Evolutionary conservation across 2,797 vertebrate species (phyloP).

Genomic region (Sparus aurata): DNA sequence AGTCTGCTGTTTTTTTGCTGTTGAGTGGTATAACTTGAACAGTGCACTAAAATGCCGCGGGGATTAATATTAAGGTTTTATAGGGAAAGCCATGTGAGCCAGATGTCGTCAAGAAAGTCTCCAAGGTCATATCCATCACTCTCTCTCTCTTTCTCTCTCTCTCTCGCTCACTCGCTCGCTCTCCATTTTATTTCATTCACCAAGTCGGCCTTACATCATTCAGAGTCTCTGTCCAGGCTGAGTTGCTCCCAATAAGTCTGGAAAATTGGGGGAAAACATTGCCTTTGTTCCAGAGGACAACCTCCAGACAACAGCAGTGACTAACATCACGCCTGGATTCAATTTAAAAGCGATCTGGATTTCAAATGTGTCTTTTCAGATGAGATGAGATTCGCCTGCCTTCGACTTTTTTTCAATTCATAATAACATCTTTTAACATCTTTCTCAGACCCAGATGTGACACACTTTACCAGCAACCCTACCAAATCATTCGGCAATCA

Average conservation of each 20-base stretch:
- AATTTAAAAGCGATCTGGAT: conserved; percentile 51
- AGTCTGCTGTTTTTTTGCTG: conserved; percentile 44
- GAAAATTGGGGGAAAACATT: conserved; percentile 56
- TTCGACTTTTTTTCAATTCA: conserved; percentile 16
- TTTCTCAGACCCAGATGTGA: conserved; percentile 19
- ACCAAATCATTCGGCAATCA: neutral
- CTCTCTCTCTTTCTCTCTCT: conserved; percentile 24
- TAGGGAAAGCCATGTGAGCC: conserved; percentile 58
- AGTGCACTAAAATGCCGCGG: conserved; percentile 45
- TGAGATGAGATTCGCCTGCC: conserved; percentile 23
- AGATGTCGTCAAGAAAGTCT: conserved; percentile 66
- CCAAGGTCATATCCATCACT: conserved; percentile 52
- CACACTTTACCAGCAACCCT: neutral
- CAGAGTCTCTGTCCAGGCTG: conserved; percentile 48
- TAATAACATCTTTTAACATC: conserved; percentile 11
- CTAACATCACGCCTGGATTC: conserved; percentile 49
- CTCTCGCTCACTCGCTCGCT: conserved; percentile 16
- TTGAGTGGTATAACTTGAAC: conserved; percentile 48
- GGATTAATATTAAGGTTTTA: conserved; percentile 74
- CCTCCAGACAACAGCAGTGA: conserved; percentile 53
- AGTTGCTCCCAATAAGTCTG: conserved; percentile 63
- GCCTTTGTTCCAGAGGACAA: conserved; percentile 53
- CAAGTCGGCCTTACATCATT: conserved; percentile 63
- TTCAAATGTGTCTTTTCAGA: conserved; percentile 44
- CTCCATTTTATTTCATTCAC: conserved; percentile 51